Evolutionary conservation across 30 jellyfish, hydroid and myxozoan genomes (phyloP), one percentile per base, ranked within the genome.

Genomic region (Nemopilema nomurai): DNA sequence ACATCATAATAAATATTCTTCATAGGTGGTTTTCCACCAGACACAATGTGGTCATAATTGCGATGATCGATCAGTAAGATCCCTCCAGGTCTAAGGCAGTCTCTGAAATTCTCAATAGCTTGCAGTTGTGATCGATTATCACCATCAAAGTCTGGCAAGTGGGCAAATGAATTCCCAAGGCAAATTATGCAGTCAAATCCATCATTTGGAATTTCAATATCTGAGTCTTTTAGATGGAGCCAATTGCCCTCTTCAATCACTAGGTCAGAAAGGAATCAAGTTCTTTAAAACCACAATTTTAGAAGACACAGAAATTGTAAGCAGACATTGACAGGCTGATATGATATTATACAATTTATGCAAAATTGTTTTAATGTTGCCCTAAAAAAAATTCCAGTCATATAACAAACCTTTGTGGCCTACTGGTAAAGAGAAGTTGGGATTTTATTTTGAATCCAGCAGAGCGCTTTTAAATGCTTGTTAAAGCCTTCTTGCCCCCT

Each of bases 21-120:
- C 99, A 94, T 94, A 27, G 99, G 99, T 26, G 99, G 98, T 76
- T 89, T 94, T 3, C 93, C 96, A n/a, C 99, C 99, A 4, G 87
- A 28, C 21, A 89, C 96, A 66, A 94, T 94, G 74, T 89, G 94
- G 65, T 94, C 99, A 74, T 94, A 94, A 80, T 94, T 94, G 18
- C 99, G 96, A 73, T 94, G 99, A 62, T 94, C 99, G n/a, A 94
- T 94, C 30, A 94, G 62, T 8, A 94, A 86, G 24, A 94, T 86
- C 4, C 99, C 99, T 50, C 97, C 97, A 24, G 97, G 96, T 57
- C 85, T 72, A 28, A 94, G 84, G 27, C 84, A 67, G 66, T 89
- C 96, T 76, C 93, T 76, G 90, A 94, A 94, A 83, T 94, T 94
- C 20, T 75, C 86, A 51, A 94, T 80, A 18, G 99, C 99, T 28